These are phyloP conservation scores for Ferrisia virgata DNA, from an alignment of 2,888 invertebrate genomes.

Conservation along the genomic window DNA sequence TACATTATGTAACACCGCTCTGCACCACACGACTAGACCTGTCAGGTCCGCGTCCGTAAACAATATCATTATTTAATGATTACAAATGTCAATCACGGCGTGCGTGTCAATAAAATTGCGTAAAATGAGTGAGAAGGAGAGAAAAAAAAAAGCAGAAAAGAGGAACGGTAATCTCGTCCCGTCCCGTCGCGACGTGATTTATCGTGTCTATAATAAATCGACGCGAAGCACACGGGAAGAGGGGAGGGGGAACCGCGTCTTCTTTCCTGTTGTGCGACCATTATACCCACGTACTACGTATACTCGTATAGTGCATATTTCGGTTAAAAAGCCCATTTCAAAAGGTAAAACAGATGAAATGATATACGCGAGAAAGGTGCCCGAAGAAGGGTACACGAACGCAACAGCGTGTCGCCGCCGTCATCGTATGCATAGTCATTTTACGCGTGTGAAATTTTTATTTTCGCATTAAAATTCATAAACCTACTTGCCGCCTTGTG, in stretches of 20 bases:
- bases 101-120: background rate
- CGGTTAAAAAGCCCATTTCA: background rate
- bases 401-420: background rate
- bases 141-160: background rate
- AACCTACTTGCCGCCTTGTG: no score
- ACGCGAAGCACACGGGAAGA: no score
- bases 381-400: background rate
- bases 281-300: background rate
- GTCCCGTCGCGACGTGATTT: background rate
- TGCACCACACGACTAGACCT: background rate
- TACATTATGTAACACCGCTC: background rate
- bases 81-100: constrained; percentile 1
- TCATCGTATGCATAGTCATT: no score
- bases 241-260: background rate
- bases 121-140: background rate
- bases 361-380: background rate
- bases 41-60: background rate
- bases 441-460: background rate
- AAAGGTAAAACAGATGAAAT: background rate
- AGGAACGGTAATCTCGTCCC: background rate
- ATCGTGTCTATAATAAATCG: constrained; percentile 1
- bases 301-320: background rate
- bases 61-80: constrained; percentile 16
- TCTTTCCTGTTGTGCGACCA: background rate
- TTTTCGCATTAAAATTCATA: background rate